A percentile compares a stretch with the other conserved stretches of the same genome.
Conservation (phyloP, 2,797 vertebrate genomes). For the Syndactyla subalaris region DNA sequence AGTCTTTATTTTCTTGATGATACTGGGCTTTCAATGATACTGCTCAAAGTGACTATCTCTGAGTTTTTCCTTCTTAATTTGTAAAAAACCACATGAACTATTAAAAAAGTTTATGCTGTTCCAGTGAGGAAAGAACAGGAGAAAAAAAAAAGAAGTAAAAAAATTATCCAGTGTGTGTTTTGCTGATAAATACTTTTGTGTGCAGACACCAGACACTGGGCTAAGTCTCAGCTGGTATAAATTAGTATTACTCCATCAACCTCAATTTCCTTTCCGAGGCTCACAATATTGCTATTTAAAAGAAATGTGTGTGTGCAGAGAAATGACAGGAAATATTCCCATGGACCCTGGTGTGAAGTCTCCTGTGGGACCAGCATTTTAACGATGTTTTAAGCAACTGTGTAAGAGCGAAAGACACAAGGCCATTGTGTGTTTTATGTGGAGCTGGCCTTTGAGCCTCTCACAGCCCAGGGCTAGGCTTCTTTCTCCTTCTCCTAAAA, state of each 20-base stretch:
- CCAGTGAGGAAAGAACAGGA: background rate
- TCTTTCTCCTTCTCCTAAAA: background rate
- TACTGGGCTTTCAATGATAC: background rate
- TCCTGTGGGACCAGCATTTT: conserved; percentile 36
- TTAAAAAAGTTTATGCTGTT: background rate
- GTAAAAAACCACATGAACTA: background rate
- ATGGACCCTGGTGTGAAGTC: conserved; percentile 3
- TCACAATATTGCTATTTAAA: conserved; percentile 33
- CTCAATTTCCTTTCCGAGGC: conserved; percentile 38
- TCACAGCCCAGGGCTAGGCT: background rate
- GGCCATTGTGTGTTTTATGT: conserved; percentile 1
- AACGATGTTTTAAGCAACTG: background rate
- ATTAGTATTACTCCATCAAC: conserved; percentile 49
- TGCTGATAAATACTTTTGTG: conserved; percentile 31
- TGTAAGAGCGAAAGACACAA: conserved; percentile 13
- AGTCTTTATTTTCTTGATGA: background rate
- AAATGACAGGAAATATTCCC: conserved; percentile 47
- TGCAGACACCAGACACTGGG: background rate
- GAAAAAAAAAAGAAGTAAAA: background rate
- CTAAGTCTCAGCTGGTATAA: conserved; percentile 49
- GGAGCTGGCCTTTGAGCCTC: background rate
- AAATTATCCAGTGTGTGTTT: background rate
- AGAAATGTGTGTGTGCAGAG: background rate
- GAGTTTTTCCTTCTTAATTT: background rate
- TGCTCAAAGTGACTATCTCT: background rate